phyloP scores from a whole-genome alignment of 1,140 invertebrate genomes.

The Drosophila parabipectinata region DNA sequence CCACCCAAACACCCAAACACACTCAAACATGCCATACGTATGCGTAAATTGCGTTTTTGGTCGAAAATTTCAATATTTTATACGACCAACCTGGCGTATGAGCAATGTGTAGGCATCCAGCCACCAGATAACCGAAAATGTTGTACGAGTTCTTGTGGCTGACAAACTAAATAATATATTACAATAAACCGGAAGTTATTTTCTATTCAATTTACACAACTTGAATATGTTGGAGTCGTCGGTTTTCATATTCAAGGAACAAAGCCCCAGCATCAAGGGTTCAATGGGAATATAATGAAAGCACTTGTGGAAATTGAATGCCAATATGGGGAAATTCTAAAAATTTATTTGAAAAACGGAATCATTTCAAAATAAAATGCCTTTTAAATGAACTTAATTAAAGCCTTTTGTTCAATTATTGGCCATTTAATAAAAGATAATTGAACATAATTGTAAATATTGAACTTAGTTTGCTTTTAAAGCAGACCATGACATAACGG shows the following conservation, averaged over 20 bases:
- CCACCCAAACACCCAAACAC: neutral
- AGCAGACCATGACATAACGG: too few species aligned
- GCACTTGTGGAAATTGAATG: conserved; percentile 19
- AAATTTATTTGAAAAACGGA: too few species aligned
- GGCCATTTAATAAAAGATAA: neutral
- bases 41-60: conserved; percentile 52
- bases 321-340: conserved; percentile 1
- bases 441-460: conserved; percentile 1
- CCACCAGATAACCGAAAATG: conserved; percentile 11
- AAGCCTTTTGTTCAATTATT: neutral
- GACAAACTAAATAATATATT: conserved; percentile 42
- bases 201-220: conserved; percentile 48
- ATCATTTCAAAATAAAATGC: neutral
- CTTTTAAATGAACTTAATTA: conserved; percentile 7
- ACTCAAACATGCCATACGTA: conserved; percentile 40
- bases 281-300: conserved; percentile 2
- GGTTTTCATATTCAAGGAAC: neutral
- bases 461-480: too few species aligned
- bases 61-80: conserved; percentile 58
- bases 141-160: conserved; percentile 18
- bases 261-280: conserved; percentile 12
- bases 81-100: conserved; percentile 43
- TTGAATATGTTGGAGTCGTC: conserved; percentile 33
- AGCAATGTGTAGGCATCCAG: conserved; percentile 16
- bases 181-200: conserved; percentile 33